Conservation (phyloP, 2,888 invertebrate genomes). For the Nasonovia ribisnigri region DNA sequence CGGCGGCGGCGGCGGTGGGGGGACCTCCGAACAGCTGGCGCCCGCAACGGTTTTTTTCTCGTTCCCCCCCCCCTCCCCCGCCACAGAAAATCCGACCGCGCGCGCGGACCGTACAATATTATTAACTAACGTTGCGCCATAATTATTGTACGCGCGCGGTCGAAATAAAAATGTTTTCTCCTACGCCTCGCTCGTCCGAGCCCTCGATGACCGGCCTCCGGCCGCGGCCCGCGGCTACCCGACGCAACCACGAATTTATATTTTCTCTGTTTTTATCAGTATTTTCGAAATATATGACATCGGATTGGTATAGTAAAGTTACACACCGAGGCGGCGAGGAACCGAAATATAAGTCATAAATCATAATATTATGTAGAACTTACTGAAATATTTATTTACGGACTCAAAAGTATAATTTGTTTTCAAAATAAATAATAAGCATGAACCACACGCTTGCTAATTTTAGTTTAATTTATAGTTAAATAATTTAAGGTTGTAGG, state of each 20-base stretch:
- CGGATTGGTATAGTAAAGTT: background rate
- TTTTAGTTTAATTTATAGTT: background rate
- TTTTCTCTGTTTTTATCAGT: background rate
- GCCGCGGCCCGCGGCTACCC: too few species aligned
- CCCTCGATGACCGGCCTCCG: background rate
- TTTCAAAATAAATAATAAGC: background rate
- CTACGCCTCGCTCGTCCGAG: background rate
- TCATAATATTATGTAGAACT: background rate
- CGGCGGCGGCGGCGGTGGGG: background rate
- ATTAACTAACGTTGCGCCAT: background rate
- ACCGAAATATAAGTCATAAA: background rate
- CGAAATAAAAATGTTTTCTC: background rate
- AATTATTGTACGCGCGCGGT: conserved; percentile 20
- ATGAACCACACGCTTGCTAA: too few species aligned
- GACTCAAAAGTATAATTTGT: background rate
- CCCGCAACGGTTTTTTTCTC: conserved; percentile 62
- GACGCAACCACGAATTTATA: background rate
- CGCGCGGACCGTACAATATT: background rate
- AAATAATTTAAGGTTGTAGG: background rate
- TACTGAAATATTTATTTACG: background rate
- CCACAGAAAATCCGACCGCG: background rate
- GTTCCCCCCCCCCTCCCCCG: background rate
- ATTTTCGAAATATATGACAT: background rate
- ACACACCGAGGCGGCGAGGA: background rate
- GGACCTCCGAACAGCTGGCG: conserved; percentile 48